A percentile compares a stretch with the other conserved stretches of the same genome.
Conservation (phyloP, 2,888 invertebrate species). For the Erpobdella octoculata region DNA sequence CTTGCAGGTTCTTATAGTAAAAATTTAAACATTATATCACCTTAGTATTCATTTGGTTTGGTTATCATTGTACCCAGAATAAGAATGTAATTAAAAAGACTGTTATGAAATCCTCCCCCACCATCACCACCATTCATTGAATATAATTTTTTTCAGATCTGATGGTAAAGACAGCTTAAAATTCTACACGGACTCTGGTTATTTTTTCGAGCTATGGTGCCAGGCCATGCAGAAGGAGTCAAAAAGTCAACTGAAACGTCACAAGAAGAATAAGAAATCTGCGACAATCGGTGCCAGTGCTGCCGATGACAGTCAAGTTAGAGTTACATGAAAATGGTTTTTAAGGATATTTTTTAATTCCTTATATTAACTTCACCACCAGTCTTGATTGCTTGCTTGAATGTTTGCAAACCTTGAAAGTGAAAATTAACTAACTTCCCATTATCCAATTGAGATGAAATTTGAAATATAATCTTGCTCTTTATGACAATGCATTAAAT, state of each 20-base stretch:
- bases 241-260: conserved; percentile 47
- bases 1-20: conserved; percentile 70
- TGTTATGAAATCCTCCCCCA: neutral
- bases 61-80: neutral
- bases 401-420: no score
- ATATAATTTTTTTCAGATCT: conserved; percentile 31
- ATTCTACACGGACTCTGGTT: conserved; percentile 97
- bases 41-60: neutral
- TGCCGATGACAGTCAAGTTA: conserved; percentile 4
- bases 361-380: neutral
- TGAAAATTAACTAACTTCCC: no score
- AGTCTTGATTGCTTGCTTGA: no score
- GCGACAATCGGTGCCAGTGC: neutral
- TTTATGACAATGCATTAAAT: no score
- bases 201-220: conserved; percentile 98
- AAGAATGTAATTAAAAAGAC: neutral
- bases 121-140: neutral
- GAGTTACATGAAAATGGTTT: neutral
- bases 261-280: conserved; percentile 19
- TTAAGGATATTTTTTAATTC: neutral
- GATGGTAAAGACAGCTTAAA: conserved; percentile 93
- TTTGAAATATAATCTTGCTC: no score
- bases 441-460: no score
- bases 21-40: neutral
- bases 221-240: conserved; percentile 95